Conservation (phyloP, 2,113 vertebrate species). For the Tricholaema leucomelas region DNA sequence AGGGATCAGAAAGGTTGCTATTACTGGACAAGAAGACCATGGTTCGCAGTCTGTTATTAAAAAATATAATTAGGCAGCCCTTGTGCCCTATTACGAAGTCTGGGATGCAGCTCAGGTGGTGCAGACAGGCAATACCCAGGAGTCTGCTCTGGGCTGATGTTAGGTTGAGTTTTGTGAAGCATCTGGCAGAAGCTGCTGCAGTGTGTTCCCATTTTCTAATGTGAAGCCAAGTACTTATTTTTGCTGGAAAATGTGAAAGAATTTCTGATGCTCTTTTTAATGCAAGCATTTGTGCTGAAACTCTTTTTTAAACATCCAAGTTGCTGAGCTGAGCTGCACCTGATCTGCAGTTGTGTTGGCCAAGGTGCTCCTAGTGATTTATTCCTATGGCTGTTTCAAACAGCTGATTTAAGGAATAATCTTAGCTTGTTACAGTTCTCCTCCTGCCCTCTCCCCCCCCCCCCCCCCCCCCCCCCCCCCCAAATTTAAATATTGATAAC, state of each 20-base stretch:
- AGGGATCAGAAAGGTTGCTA: neutral
- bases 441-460: no score
- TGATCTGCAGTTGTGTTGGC: rapidly evolving
- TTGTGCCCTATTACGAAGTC: neutral
- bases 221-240: neutral
- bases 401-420: neutral
- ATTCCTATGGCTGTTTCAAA: neutral
- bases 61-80: neutral
- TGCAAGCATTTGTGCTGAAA: neutral
- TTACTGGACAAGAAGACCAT: neutral
- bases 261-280: neutral
- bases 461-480: neutral
- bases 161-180: neutral
- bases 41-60: neutral
- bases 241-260: neutral
- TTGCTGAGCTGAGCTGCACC: neutral
- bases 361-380: rapidly evolving
- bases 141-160: rapidly evolving
- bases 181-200: neutral
- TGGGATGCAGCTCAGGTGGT: neutral
- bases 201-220: rapidly evolving
- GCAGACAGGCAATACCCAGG: neutral
- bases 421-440: neutral
- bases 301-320: neutral
- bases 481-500: neutral